Evolutionary conservation across 2,113 vertebrate genomes (phyloP).

Genomic region (Elanus axillaris): DNA sequence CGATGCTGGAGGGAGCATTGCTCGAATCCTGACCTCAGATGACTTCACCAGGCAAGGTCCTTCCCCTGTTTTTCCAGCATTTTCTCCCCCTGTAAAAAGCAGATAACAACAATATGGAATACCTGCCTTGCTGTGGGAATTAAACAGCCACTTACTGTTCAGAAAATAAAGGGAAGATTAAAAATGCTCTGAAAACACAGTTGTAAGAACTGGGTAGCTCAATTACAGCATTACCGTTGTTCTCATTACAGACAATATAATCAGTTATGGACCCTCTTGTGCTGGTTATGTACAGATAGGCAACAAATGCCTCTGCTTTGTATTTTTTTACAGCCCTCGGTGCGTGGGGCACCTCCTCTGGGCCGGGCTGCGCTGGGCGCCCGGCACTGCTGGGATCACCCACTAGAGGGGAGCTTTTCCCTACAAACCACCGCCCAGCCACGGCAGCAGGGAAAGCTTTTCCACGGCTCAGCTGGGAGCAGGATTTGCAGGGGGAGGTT

Average conservation of each 20-base stretch:
- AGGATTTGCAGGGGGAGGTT: not conserved
- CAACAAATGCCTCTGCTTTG: not conserved
- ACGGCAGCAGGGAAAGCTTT: accelerated
- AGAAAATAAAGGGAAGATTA: not conserved
- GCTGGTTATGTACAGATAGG: not conserved
- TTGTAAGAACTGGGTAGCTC: not conserved
- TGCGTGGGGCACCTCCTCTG: accelerated
- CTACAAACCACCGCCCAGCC: not conserved
- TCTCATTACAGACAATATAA: not conserved
- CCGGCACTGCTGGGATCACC: not conserved
- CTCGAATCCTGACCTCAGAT: not conserved
- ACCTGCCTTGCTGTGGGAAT: not conserved
- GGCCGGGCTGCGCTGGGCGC: not conserved
- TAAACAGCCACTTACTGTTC: not conserved
- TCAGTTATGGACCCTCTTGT: not conserved
- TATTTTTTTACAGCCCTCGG: not conserved
- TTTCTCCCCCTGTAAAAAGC: not conserved
- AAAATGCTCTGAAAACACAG: not conserved
- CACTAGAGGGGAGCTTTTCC: slow-evolving; percentile 55
- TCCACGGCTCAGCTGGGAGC: accelerated
- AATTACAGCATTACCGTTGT: not conserved
- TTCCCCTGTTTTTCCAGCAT: not conserved
- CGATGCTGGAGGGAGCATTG: not conserved
- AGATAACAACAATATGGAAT: not conserved
- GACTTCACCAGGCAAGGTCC: not conserved